phyloP scores from a whole-genome alignment of 1,140 invertebrate genomes.

The Calephelis virginiensis region DNA sequence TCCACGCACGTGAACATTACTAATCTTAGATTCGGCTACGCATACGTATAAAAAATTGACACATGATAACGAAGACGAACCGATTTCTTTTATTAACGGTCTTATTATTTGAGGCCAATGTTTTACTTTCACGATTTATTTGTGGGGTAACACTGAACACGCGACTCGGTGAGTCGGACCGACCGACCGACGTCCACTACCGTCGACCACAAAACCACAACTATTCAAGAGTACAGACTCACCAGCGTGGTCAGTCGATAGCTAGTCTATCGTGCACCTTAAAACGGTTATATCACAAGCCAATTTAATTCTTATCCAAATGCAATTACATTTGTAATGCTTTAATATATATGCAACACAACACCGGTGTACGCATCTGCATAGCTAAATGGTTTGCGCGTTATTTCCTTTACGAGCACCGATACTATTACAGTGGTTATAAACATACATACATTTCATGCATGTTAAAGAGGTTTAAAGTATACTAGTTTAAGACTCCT shows the following conservation, averaged over 20 bases:
- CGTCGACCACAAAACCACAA: conserved; percentile 48
- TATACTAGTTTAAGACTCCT: no score
- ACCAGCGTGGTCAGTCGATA: conserved; percentile 25
- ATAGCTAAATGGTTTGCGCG: background rate
- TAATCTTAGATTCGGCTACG: background rate
- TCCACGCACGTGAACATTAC: background rate
- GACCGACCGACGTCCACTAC: conserved; percentile 42
- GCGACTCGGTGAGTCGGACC: conserved; percentile 31
- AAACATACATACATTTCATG: no score
- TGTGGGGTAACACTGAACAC: conserved; percentile 47
- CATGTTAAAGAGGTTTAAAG: no score
- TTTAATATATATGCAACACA: conserved; percentile 1
- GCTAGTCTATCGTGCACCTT: conserved; percentile 21
- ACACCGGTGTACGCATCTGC: conserved; percentile 5
- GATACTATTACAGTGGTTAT: no score
- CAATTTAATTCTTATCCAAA: conserved; percentile 26
- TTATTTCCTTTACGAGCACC: no score
- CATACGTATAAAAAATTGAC: background rate
- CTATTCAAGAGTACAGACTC: conserved; percentile 31
- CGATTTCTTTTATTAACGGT: conserved; percentile 70
- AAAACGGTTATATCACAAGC: conserved; percentile 19
- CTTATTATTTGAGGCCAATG: conserved; percentile 65
- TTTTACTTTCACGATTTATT: conserved; percentile 74
- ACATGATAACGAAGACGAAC: conserved; percentile 19
- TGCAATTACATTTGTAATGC: conserved; percentile 23